Evolutionary conservation across 2,888 invertebrate species (phyloP).

Genomic region (Margaritifera margaritifera): DNA sequence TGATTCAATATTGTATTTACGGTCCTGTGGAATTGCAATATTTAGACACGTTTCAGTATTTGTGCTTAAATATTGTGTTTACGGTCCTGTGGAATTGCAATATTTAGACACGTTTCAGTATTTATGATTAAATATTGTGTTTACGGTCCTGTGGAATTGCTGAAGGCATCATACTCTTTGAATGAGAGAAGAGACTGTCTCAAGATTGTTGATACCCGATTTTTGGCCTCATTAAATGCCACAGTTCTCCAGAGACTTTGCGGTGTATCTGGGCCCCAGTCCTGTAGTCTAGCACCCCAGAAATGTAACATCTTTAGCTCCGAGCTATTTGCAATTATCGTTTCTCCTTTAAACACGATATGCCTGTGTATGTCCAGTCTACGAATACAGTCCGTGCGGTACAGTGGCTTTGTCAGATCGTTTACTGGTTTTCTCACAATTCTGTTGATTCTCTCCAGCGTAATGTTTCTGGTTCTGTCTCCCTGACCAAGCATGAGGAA

Average conservation of each 20-base stretch:
- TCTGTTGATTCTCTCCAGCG: conserved; percentile 40
- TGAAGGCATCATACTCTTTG: too few relatives aligned
- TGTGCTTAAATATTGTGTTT: too few relatives aligned
- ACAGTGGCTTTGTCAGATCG: conserved; percentile 39
- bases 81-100: too few relatives aligned
- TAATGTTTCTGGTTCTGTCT: conserved; percentile 27
- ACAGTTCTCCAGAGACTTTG: conserved; percentile 27
- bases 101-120: too few relatives aligned
- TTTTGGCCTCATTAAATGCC: neutral
- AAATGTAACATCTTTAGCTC: conserved; percentile 44
- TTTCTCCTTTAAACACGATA: conserved; percentile 4
- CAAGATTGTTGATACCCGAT: too few relatives aligned
- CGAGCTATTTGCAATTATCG: conserved; percentile 8
- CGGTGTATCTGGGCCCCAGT: conserved; percentile 47
- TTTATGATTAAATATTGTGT: too few relatives aligned
- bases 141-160: too few relatives aligned
- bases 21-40: too few relatives aligned
- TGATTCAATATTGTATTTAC: too few relatives aligned
- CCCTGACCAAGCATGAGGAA: conserved; percentile 48
- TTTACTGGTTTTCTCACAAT: conserved; percentile 37
- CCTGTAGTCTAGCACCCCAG: conserved; percentile 45
- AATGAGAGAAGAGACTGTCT: too few relatives aligned
- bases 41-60: too few relatives aligned
- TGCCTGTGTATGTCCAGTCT: conserved; percentile 20
- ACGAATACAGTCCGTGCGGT: conserved; percentile 16